Evolutionary conservation across 1,140 invertebrate genomes (phyloP).

Genomic region (Ladona fulva): DNA sequence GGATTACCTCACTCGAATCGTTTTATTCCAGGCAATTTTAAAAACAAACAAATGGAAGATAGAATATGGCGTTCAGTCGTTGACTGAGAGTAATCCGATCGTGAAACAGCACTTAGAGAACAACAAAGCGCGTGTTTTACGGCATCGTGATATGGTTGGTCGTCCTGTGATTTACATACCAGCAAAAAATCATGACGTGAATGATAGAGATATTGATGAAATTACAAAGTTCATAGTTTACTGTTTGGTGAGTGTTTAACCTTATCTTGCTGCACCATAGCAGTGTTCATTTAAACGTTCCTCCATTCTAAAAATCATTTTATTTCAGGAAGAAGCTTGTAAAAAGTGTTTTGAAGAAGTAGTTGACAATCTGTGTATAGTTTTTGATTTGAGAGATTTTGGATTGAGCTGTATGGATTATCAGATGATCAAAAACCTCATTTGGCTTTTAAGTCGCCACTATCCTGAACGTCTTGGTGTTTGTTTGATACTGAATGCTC

Average conservation of each 20-base stretch:
- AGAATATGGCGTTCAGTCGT: conserved; percentile 52
- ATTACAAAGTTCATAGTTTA: conserved; percentile 66
- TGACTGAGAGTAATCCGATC: conserved; percentile 46
- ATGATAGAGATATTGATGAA: conserved; percentile 60
- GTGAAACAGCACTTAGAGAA: conserved; percentile 48
- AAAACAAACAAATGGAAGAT: conserved; percentile 70
- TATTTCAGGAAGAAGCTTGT: conserved; percentile 57
- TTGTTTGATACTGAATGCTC: conserved; percentile 61
- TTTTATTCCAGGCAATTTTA: conserved; percentile 49
- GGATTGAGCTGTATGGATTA: conserved; percentile 65
- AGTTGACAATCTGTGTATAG: conserved; percentile 65
- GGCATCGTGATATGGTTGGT: conserved; percentile 57
- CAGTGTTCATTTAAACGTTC: neutral
- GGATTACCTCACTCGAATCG: neutral
- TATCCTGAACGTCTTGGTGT: conserved; percentile 67
- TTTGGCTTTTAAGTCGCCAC: conserved; percentile 61
- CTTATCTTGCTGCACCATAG: neutral
- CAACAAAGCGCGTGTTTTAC: conserved; percentile 54
- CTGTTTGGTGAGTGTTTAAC: conserved; percentile 46
- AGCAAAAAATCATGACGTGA: conserved; percentile 61
- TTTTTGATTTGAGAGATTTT: conserved; percentile 64
- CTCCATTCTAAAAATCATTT: conserved; percentile 9
- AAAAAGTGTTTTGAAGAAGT: conserved; percentile 68
- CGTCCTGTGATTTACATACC: conserved; percentile 66
- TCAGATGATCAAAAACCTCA: conserved; percentile 63